Percentiles rank a stretch among this genome's conserved stretches.
These are phyloP conservation scores for Drosophila tsacasi DNA, from an alignment of 1,140 invertebrate species.

Conservation along the genomic window DNA sequence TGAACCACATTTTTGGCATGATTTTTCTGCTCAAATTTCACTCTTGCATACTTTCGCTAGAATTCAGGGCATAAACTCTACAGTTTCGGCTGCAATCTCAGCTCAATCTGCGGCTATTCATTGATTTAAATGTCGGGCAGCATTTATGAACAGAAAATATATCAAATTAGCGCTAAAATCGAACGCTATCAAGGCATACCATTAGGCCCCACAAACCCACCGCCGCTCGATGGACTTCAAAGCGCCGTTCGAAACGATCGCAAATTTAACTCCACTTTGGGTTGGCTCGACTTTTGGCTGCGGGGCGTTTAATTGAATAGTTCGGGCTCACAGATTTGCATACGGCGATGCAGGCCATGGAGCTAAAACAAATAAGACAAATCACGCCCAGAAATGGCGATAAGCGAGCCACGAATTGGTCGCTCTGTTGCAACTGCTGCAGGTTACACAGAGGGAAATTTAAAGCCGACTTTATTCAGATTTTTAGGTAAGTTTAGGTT, in stretches of 20 bases:
- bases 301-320: conserved; percentile 83
- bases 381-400: conserved; percentile 67
- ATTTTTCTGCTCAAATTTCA: conserved; percentile 38
- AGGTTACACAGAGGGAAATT: conserved; percentile 17
- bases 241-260: conserved; percentile 45
- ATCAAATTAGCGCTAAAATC: conserved; percentile 76
- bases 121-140: conserved; percentile 70
- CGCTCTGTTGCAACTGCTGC: conserved; percentile 25
- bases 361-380: conserved; percentile 61
- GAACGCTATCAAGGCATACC: conserved; percentile 43
- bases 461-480: too few species aligned
- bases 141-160: conserved; percentile 73
- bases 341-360: conserved; percentile 32
- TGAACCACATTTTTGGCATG: conserved; percentile 4
- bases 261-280: conserved; percentile 48
- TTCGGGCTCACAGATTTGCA: conserved; percentile 63
- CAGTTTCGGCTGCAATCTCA: conserved; percentile 13
- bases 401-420: conserved; percentile 52
- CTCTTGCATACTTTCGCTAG: conserved; percentile 62
- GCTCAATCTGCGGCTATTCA: conserved; percentile 54
- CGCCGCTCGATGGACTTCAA: conserved; percentile 53
- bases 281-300: conserved; percentile 55
- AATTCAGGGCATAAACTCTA: conserved; percentile 46
- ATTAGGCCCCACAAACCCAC: conserved; percentile 27
- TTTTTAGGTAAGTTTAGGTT: not conserved